Evolutionary conservation across 2,888 invertebrate species (phyloP), one percentile per base, ranked within the genome.

Genomic region (Epinotia nisella): DNA sequence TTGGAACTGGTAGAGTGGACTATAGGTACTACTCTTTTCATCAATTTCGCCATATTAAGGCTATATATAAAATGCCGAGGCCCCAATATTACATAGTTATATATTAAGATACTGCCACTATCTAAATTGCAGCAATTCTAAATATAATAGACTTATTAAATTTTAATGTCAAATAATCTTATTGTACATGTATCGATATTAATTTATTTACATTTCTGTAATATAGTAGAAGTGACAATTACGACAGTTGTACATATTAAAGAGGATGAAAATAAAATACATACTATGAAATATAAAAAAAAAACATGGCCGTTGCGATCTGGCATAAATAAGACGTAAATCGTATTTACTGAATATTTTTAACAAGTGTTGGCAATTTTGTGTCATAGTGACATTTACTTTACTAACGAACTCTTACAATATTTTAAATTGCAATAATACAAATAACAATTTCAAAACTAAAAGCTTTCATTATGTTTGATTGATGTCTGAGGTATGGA

Each of bases 21-120:
- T 53, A 53, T 17, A 41, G 4, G 1, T 51, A 35, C 35, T 9
- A 24, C 17, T 24, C 19, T 15, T 45, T 41, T 61, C n/a, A 62
- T 21, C 24, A 15, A 24, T 49, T 17, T 51, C 51, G 17, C 35
- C 13, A 11, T 49, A 11, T 15, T 39, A 45, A 45, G 58, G n/a
- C 19, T 19, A 49, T 65, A 75, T 67, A 19, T 71, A 74, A 24
- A 24, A 62, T 41, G 59, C 71, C 49, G 24, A 76, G 55, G 77
- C 76, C 77, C 77, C 77, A 77, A 76, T 69, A 58, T 70, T 71
- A 62, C 17, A 62, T 69, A 70, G 62, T 65, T 51, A 56, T 29
- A 49, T 41, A 55, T 29, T 55, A 49, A 45, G 7, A 74, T 17
- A 74, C 71, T 71, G 71, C 71, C 71, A 60, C 66, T 66, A 24